Evolutionary conservation across 2,797 vertebrate genomes (phyloP), one percentile per base, ranked within the genome.

Genomic region (Oryzias sinensis): DNA sequence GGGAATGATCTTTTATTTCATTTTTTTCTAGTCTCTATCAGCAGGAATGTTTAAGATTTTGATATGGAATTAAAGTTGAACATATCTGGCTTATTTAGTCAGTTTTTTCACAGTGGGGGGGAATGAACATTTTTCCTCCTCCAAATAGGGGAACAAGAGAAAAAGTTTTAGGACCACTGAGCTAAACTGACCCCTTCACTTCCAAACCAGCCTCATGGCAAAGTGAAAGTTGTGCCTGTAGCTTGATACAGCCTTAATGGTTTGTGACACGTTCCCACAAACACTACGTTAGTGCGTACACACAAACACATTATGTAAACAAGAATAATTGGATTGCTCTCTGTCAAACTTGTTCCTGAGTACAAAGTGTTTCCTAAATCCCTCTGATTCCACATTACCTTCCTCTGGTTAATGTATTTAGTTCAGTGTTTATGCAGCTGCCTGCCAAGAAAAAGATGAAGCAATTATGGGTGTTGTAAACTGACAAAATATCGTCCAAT

Each of bases 231-330:
- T 25, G 47, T 57, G 18, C 29, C 52, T 53, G 40, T 22, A 54
- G 67, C 24, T 59, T 53, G 45, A 63, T 25, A n/a, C 33, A 59
- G 58, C 51, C 63, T 56, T 64, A 64, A 63, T 66, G 52, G 63
- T 20, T 48, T 63, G 14, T 49, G 43, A 65, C 65, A 71, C 41
- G 65, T 24, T 62, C 60, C 43, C 37, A 60, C 15, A 50, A 33
- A 53, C n/a, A 49, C 25, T 41, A 24, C 8, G 42, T 16, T 8
- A 4, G 11, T 5, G 18, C 4, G 22, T 20, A n/a, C 40, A 59
- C 45, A 41, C 25, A 33, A 33, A 33, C 7, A 52, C 55, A 62
- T 44, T 43, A 41, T 49, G 15, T 14, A 14, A 41, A 51, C 53
- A 47, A 49, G 9, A 6, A 17, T 40, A 50, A 64, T 56, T 65